Conservation (phyloP, 2,797 vertebrate species). For the Aulostomus chinensis region DNA sequence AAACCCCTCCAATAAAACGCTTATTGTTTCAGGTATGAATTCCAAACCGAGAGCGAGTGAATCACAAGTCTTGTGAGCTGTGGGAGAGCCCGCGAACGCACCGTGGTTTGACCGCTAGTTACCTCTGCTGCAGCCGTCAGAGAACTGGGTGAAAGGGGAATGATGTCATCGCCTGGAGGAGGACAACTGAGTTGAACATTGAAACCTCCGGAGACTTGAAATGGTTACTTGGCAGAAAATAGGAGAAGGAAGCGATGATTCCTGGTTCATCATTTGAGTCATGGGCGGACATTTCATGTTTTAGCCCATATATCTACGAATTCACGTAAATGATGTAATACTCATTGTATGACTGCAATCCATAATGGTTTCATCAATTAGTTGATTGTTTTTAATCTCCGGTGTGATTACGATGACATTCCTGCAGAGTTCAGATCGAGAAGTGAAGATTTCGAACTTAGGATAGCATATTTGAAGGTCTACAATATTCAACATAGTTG, state of each 20-base stretch:
- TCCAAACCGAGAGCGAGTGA: neutral
- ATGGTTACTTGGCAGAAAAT: slow-evolving; percentile 38
- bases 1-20: neutral
- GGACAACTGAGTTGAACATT: slow-evolving; percentile 30
- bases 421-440: no score
- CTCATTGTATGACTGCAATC: no score
- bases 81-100: slow-evolving; percentile 26
- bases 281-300: no score
- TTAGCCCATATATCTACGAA: no score
- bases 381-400: no score
- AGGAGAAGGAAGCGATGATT: neutral
- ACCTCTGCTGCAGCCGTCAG: slow-evolving; percentile 64
- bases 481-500: no score
- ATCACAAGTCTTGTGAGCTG: rapidly evolving
- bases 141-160: slow-evolving; percentile 79
- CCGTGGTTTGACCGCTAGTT: slow-evolving; percentile 64
- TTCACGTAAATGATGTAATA: no score
- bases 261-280: no score
- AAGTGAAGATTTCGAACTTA: no score
- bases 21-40: neutral
- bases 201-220: slow-evolving; percentile 24
- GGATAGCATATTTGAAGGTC: no score
- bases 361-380: no score
- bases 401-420: no score
- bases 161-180: slow-evolving; percentile 69